Evolutionary conservation across 2,888 invertebrate genomes (phyloP).

Genomic region (Aporophyla nigra): DNA sequence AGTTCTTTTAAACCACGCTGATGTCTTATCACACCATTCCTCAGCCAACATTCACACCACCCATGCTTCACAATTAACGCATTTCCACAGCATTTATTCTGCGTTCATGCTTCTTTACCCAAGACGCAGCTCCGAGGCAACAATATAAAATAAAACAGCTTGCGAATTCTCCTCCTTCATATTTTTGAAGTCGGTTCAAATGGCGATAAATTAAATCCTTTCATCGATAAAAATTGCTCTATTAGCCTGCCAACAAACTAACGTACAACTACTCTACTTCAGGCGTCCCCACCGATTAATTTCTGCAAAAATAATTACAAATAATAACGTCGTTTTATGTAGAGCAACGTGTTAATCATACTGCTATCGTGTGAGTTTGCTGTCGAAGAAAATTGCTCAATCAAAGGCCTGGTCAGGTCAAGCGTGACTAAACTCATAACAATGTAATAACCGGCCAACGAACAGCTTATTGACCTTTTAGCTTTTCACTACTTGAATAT

Average conservation of each 20-base stretch:
- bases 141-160: too few relatives aligned
- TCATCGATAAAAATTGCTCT: conserved; percentile 14
- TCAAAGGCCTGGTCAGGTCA: conserved; percentile 77
- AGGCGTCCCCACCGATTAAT: conserved; percentile 50
- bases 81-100: too few relatives aligned
- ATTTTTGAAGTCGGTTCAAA: too few relatives aligned
- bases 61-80: too few relatives aligned
- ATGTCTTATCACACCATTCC: too few relatives aligned
- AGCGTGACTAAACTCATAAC: conserved; percentile 81
- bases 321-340: conserved; percentile 62
- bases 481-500: conserved; percentile 80
- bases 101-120: too few relatives aligned
- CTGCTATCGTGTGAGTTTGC: conserved; percentile 75
- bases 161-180: too few relatives aligned
- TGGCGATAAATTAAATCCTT: not conserved
- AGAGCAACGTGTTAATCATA: conserved; percentile 79
- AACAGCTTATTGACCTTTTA: conserved; percentile 79
- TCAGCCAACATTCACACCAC: too few relatives aligned
- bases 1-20: too few relatives aligned
- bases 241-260: conserved; percentile 29
- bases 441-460: conserved; percentile 77
- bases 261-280: conserved; percentile 31
- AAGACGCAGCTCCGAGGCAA: too few relatives aligned
- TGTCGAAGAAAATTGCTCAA: conserved; percentile 84
- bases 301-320: conserved; percentile 61